Percentiles rank a stretch among this genome's conserved stretches.
Evolutionary conservation across 2,888 invertebrate genomes (phyloP).

Genomic region (Rhingia rostrata): DNA sequence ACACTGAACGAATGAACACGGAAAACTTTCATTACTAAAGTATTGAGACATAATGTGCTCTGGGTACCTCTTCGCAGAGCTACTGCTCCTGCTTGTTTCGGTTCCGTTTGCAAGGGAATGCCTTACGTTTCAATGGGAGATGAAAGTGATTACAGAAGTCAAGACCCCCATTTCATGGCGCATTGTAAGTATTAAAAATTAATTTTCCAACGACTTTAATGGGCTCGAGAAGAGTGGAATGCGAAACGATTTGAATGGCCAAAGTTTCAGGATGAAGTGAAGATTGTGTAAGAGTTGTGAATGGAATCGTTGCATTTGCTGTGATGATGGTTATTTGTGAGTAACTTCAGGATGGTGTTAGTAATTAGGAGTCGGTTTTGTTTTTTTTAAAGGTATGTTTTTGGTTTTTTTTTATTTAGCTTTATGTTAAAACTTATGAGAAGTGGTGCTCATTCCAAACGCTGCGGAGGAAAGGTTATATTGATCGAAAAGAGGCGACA

Average conservation of each 20-base stretch:
- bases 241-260: slow-evolving; percentile 25
- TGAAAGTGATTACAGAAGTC: slow-evolving; percentile 71
- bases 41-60: slow-evolving; percentile 62
- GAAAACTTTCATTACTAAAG: slow-evolving; percentile 57
- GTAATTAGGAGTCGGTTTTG: slow-evolving; percentile 24
- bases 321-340: slow-evolving; percentile 4
- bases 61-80: not conserved
- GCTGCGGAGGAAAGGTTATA: no score
- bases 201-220: slow-evolving; percentile 70
- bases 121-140: slow-evolving; percentile 42
- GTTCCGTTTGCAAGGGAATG: slow-evolving; percentile 9
- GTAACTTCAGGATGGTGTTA: slow-evolving; percentile 8
- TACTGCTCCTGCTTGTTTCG: slow-evolving; percentile 33
- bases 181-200: slow-evolving; percentile 66
- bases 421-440: not conserved
- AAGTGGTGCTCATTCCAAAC: no score
- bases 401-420: not conserved
- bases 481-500: no score
- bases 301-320: slow-evolving; percentile 4
- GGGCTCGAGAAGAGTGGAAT: slow-evolving; percentile 9
- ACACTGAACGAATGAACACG: slow-evolving; percentile 4
- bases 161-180: slow-evolving; percentile 64
- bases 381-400: not conserved
- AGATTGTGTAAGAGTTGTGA: not conserved
- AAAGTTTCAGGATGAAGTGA: slow-evolving; percentile 9